Evolutionary conservation across 2,888 invertebrate species (phyloP).

Genomic region (Hydropsyche betteni): DNA sequence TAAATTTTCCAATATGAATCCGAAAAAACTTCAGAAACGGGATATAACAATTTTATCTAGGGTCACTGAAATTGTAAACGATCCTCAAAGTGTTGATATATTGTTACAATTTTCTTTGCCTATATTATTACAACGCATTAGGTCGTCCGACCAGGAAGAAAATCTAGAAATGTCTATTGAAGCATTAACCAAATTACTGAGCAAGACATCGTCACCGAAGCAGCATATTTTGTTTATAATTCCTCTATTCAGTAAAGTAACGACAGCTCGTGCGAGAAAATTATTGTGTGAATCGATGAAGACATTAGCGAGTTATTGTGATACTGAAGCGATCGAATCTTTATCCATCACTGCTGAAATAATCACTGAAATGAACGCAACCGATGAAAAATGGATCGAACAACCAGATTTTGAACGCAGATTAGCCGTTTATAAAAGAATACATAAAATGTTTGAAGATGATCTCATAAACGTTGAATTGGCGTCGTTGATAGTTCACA

Average conservation of each 20-base stretch:
- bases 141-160: conserved; percentile 71
- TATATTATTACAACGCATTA: conserved; percentile 73
- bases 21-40: conserved; percentile 70
- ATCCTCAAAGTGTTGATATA: conserved; percentile 73
- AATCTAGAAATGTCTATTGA: conserved; percentile 74
- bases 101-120: conserved; percentile 77
- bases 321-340: conserved; percentile 58
- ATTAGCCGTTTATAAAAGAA: conserved; percentile 78
- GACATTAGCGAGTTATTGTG: conserved; percentile 62
- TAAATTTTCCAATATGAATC: conserved; percentile 69
- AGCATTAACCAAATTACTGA: conserved; percentile 79
- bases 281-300: conserved; percentile 71
- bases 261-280: conserved; percentile 73
- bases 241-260: conserved; percentile 76
- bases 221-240: conserved; percentile 75
- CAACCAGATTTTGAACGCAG: conserved; percentile 91
- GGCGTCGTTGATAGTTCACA: conserved; percentile 80
- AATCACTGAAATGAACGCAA: conserved; percentile 81
- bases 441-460: conserved; percentile 66
- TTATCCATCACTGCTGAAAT: conserved; percentile 66
- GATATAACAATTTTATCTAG: conserved; percentile 80
- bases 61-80: conserved; percentile 77
- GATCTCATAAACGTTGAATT: conserved; percentile 70
- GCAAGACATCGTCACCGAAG: conserved; percentile 71
- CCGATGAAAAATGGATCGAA: conserved; percentile 88